A percentile compares a stretch with the other conserved stretches of the same genome.
phyloP scores from a whole-genome alignment of 35 echinoderm and acorn worm species.

The Heliocidaris tuberculata region DNA sequence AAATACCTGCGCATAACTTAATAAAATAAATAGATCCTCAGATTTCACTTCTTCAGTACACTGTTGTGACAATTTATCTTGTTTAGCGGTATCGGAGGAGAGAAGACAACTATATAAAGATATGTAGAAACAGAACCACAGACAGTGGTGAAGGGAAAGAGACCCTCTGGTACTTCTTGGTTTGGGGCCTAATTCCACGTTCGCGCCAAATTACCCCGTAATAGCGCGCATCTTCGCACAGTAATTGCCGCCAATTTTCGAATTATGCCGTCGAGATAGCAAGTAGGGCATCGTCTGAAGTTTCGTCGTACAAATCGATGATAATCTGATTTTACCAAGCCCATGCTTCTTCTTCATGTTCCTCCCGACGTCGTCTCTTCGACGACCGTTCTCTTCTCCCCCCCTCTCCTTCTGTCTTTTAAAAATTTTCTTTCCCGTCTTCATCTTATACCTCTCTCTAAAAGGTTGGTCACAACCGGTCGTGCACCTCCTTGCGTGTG shows the following conservation, averaged over 20 bases:
- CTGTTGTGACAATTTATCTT: background rate
- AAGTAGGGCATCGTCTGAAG: conserved; percentile 16
- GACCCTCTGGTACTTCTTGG: background rate
- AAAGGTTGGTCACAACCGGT: too few relatives aligned
- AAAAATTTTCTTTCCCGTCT: background rate
- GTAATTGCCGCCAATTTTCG: conserved; percentile 44
- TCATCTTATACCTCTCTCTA: background rate
- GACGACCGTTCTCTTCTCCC: background rate
- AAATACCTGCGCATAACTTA: too few relatives aligned
- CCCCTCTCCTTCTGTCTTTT: background rate
- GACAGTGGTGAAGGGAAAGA: background rate
- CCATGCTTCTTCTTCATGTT: background rate
- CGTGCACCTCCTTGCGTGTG: too few relatives aligned
- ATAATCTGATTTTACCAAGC: background rate
- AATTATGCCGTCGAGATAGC: conserved; percentile 32
- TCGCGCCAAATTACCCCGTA: conserved; percentile 20
- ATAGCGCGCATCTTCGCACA: conserved; percentile 22
- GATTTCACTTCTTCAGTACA: background rate
- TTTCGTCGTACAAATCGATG: background rate
- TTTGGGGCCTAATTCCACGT: background rate
- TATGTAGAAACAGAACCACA: background rate
- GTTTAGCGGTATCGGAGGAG: background rate
- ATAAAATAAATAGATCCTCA: too few relatives aligned
- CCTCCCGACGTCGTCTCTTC: background rate
- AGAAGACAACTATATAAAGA: background rate